Base-by-base conservation (phyloP, 2,888 invertebrate species). In the Athalia rosae region DNA sequence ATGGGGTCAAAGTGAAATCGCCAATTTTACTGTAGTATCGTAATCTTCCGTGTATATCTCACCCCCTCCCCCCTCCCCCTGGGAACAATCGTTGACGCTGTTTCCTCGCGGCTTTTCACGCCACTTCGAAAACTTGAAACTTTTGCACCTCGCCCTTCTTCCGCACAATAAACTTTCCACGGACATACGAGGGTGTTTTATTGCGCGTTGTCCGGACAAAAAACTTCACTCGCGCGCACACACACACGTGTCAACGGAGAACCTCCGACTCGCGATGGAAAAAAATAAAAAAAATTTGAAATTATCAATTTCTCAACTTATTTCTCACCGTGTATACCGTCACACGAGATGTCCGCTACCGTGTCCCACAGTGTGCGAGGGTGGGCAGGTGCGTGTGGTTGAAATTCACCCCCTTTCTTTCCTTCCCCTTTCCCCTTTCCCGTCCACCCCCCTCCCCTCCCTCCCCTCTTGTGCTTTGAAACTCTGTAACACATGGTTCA, bases 1-100 rank as follows among this genome's bases (percentile, higher is more conserved):
- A 28, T 28, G 28, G 71, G 71, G 71, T 71, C 71, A 71, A 71
- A 71, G 71, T 71, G 71, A 71, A 71, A 71, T 58, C 71, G 43
- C 71, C 71, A 71, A 71, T 71, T 71, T 71, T n/a, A 71, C 56
- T 58, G n/a, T n/a, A 56, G 71, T n/a, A 71, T 71, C 71, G 71
- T 71, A 71, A 71, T 71, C 71, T 71, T 58, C 9, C 7, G 43
- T n/a, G 71, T 28, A 53, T 53, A 56, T 71, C 58, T 56, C 56
- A 13, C 71, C 53, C 43, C 45, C 43, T n/a, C n/a, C n/a, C n/a
- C n/a, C n/a, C n/a, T n/a, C n/a, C n/a, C n/a, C n/a, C n/a, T n/a
- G 71, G 71, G 71, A 71, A 15, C 71, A 58, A 71, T 71, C 9
- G 58, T 56, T 28, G 28, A 28, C 28, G 28, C 28, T 28, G 28